Evolutionary conservation across 2,797 vertebrate species (phyloP).

Genomic region (Semotilus atromaculatus): DNA sequence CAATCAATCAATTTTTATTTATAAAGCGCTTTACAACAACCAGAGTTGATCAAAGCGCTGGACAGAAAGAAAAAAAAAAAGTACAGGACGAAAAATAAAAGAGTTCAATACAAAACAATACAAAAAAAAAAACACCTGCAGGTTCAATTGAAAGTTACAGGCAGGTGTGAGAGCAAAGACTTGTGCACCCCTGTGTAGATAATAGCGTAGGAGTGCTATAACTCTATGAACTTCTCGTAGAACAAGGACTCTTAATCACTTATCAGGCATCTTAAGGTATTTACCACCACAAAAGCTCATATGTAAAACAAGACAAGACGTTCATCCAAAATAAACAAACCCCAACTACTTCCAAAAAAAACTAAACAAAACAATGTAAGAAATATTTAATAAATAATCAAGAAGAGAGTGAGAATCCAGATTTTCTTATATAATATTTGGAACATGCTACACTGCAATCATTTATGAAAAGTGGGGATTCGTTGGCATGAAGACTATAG

Average conservation of each 20-base stretch:
- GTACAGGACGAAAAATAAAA: no score
- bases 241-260: neutral
- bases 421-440: neutral
- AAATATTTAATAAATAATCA: neutral
- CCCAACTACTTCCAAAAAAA: neutral
- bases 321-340: neutral
- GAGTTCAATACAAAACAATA: no score
- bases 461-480: neutral
- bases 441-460: neutral
- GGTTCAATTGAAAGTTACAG: conserved; percentile 8
- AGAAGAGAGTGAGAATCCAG: neutral
- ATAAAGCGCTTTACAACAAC: no score
- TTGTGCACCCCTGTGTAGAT: neutral
- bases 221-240: neutral
- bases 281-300: neutral
- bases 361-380: no score
- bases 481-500: neutral
- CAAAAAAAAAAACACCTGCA: no score
- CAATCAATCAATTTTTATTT: no score
- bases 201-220: neutral
- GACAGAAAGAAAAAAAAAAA: no score
- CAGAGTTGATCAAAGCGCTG: no score
- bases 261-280: neutral
- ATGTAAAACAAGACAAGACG: neutral
- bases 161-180: neutral